Evolutionary conservation across 2,888 invertebrate species (phyloP).

Genomic region (Agrenia bidenticulata): DNA sequence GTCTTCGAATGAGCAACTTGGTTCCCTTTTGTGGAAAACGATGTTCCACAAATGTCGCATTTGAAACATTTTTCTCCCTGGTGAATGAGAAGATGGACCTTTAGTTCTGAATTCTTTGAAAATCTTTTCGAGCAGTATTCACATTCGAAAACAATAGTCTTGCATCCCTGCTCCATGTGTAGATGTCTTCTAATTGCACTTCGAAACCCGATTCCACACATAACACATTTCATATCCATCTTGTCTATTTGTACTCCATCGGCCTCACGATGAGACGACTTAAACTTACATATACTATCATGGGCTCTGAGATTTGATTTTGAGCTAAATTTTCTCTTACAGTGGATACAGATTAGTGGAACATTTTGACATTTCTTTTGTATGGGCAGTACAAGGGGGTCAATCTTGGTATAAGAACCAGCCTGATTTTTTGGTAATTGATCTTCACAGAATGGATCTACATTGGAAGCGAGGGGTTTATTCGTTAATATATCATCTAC

Average conservation of each 20-base stretch:
- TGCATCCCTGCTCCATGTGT: slow-evolving; percentile 27
- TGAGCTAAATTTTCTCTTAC: slow-evolving; percentile 11
- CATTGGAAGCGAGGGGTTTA: too few relatives aligned
- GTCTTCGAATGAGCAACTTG: slow-evolving; percentile 38
- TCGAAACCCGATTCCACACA: slow-evolving; percentile 38
- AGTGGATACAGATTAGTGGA: background rate
- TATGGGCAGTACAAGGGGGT: too few relatives aligned
- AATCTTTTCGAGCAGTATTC: slow-evolving; percentile 25
- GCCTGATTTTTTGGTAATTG: too few relatives aligned
- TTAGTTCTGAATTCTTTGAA: slow-evolving; percentile 35
- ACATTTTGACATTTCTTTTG: too few relatives aligned
- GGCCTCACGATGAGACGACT: background rate
- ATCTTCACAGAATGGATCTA: too few relatives aligned
- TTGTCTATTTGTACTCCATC: background rate
- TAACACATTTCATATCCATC: slow-evolving; percentile 19
- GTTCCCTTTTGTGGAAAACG: slow-evolving; percentile 43
- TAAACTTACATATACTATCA: slow-evolving; percentile 7
- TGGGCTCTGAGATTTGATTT: slow-evolving; percentile 18
- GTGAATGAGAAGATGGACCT: slow-evolving; percentile 32
- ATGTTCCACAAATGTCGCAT: slow-evolving; percentile 31
- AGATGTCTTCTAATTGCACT: slow-evolving; percentile 14
- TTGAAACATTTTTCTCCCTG: slow-evolving; percentile 28
- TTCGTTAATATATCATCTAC: too few relatives aligned
- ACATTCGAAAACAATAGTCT: slow-evolving; percentile 23
- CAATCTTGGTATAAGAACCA: too few relatives aligned